Percentiles rank a stretch among this genome's conserved stretches.
Conservation (phyloP, 2,888 invertebrate genomes). For the Ophion ellenae region DNA sequence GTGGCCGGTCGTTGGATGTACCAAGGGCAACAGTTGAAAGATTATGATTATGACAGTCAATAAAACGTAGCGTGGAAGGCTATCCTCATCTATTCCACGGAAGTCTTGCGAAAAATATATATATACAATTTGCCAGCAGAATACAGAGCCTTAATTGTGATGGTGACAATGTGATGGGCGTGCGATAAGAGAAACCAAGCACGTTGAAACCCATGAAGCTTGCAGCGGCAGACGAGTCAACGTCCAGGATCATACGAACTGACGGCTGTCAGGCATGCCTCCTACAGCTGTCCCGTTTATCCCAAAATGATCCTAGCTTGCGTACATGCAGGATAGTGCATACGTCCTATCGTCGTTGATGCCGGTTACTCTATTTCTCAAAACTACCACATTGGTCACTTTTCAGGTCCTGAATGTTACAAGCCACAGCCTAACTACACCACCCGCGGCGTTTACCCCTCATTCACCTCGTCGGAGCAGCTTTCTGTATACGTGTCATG, state of each 20-base stretch:
- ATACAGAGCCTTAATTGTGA: neutral
- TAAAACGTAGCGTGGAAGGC: no score
- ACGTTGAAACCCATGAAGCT: conserved; percentile 16
- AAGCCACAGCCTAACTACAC: conserved; percentile 9
- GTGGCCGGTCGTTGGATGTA: no score
- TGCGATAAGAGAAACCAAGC: conserved; percentile 1
- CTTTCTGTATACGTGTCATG: conserved; percentile 9
- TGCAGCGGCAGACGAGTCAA: conserved; percentile 29
- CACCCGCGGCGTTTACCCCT: conserved; percentile 41
- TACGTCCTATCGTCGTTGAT: conserved; percentile 20
- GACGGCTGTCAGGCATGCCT: conserved; percentile 65
- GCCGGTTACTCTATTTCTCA: conserved; percentile 25
- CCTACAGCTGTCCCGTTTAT: conserved; percentile 71
- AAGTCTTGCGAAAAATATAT: no score
- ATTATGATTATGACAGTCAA: no score
- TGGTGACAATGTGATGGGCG: neutral
- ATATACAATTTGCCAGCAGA: no score
- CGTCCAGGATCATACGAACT: conserved; percentile 55
- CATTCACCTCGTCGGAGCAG: conserved; percentile 38
- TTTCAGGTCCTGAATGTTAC: conserved; percentile 41
- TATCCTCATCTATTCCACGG: no score
- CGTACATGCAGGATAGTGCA: conserved; percentile 73
- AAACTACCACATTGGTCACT: conserved; percentile 30
- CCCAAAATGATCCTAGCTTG: conserved; percentile 77
- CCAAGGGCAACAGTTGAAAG: no score